phyloP scores from a whole-genome alignment of 2,113 vertebrate species.

The Felis catus region F.catus_Fca126_mat1.0 CM031418.1:119597501-119598000 shows the following conservation, averaged over 20 bases:
- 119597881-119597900: background rate
- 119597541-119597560: background rate
- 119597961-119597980: background rate
- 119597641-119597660: background rate
- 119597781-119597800: background rate
- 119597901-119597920: background rate
- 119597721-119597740: background rate
- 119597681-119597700: background rate
- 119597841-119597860: background rate
- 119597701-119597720: background rate
- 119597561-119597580: background rate
- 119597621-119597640: background rate
- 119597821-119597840: background rate
- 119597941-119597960: background rate
- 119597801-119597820: background rate
- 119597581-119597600: background rate
- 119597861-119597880: constrained; percentile 29
- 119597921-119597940: background rate
- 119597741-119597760: background rate
- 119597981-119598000: background rate
- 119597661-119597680: background rate
- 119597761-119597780: background rate
- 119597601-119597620: background rate
- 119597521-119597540: background rate
- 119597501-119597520: background rate